Evolutionary conservation across 2,797 vertebrate species (phyloP).

Genomic region (Catharus ustulatus): DNA sequence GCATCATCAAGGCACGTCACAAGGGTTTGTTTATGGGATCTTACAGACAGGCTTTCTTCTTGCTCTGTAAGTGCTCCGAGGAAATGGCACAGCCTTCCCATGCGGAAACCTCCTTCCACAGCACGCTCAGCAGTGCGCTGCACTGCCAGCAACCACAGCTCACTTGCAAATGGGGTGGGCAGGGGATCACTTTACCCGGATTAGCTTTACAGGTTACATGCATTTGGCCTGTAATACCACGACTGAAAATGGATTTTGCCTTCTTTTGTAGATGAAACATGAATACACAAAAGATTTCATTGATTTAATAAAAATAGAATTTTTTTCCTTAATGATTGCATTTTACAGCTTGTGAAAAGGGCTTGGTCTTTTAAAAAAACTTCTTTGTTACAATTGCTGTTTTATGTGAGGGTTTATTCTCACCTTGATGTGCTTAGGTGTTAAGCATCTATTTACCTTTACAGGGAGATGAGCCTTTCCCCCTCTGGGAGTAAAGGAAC

Average conservation of each 20-base stretch:
- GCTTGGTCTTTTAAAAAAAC: background rate
- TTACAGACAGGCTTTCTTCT: conserved; percentile 29
- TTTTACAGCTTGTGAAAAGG: background rate
- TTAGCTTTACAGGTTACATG: background rate
- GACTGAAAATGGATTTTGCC: background rate
- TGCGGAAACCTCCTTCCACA: background rate
- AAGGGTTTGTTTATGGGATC: conserved; percentile 44
- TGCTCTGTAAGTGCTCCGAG: background rate
- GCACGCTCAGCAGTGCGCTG: background rate
- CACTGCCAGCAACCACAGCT: background rate
- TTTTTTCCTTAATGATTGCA: background rate
- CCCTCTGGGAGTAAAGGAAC: background rate
- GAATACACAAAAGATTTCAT: background rate
- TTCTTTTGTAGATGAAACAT: background rate
- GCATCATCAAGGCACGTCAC: conserved; percentile 22
- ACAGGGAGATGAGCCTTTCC: background rate
- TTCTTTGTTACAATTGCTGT: background rate
- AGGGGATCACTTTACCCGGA: background rate
- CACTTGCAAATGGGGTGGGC: background rate
- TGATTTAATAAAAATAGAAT: background rate
- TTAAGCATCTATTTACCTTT: background rate
- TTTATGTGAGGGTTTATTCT: background rate
- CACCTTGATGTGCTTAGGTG: background rate
- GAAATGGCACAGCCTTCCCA: conserved; percentile 38
- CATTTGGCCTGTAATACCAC: background rate